These are phyloP conservation scores for Barypeithes pellucidus DNA, from an alignment of 2,888 invertebrate species.

Conservation along the genomic window DNA sequence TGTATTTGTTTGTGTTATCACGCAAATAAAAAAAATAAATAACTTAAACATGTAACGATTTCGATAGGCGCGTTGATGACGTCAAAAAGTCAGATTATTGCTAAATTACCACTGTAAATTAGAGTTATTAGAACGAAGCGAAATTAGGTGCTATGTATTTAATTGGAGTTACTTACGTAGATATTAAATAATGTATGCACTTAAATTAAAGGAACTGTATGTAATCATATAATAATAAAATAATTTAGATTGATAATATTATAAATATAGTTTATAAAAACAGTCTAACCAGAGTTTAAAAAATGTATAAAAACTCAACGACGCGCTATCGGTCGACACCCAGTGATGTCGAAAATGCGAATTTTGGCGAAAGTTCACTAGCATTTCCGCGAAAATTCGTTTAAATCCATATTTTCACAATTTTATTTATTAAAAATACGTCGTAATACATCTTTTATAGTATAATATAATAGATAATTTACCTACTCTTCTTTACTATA, in stretches of 20 bases:
- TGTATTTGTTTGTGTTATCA: slow-evolving; percentile 14
- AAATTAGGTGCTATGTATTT: slow-evolving; percentile 14
- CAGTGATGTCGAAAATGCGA: too few relatives aligned
- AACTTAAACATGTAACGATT: slow-evolving; percentile 10
- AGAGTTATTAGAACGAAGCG: slow-evolving; percentile 19
- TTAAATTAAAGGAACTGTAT: slow-evolving; percentile 3
- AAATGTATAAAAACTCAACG: too few relatives aligned
- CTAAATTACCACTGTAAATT: slow-evolving; percentile 22
- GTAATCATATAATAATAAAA: slow-evolving; percentile 16
- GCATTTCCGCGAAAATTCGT: too few relatives aligned
- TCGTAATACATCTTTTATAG: too few relatives aligned
- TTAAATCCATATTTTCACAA: too few relatives aligned
- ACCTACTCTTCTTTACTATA: too few relatives aligned
- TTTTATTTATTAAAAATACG: too few relatives aligned
- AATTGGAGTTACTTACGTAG: slow-evolving; percentile 20
- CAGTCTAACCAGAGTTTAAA: too few relatives aligned
- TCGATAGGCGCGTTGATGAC: slow-evolving; percentile 9
- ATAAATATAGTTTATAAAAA: too few relatives aligned
- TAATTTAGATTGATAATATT: background rate
- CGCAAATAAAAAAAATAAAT: slow-evolving; percentile 1
- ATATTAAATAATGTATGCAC: background rate
- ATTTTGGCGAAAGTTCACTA: too few relatives aligned
- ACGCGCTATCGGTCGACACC: too few relatives aligned
- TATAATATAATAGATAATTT: too few relatives aligned
- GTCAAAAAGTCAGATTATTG: slow-evolving; percentile 19